Conservation (phyloP, 2,113 vertebrate species). For the Isichthys henryi region DNA sequence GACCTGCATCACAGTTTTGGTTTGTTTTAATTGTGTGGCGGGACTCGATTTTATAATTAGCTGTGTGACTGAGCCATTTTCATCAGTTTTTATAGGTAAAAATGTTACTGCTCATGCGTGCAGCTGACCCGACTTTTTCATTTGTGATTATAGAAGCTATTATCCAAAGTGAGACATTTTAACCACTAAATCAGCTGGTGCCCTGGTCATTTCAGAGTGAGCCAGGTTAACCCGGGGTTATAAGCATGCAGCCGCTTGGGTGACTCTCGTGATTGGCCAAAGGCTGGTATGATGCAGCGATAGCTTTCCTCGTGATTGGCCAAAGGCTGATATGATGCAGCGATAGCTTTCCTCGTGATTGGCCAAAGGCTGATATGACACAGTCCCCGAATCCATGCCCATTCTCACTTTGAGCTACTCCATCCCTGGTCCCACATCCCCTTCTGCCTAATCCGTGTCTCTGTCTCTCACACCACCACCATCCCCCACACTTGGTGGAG, state of each 20-base stretch:
- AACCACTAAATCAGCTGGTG: background rate
- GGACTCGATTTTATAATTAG: background rate
- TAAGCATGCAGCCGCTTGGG: background rate
- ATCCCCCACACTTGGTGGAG: background rate
- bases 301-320: background rate
- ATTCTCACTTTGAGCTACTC: background rate
- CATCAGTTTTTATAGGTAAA: background rate
- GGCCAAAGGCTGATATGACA: background rate
- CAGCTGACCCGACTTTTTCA: background rate
- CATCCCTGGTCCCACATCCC: background rate
- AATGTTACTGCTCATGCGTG: background rate
- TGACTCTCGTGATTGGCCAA: background rate
- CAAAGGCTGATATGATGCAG: background rate
- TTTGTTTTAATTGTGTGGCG: background rate
- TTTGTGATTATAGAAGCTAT: background rate
- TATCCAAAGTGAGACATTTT: too few species aligned
- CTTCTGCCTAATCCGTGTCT: background rate
- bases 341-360: background rate
- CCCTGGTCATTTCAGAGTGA: background rate
- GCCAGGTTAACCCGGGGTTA: background rate
- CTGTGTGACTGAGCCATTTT: background rate
- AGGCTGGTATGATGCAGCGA: background rate
- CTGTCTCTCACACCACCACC: background rate
- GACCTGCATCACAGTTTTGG: background rate
- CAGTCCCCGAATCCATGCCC: background rate